Percentiles rank a stretch among this genome's conserved stretches.
Evolutionary conservation across 2,113 vertebrate genomes (phyloP).

Genomic region (Falcunculus frontatus): DNA sequence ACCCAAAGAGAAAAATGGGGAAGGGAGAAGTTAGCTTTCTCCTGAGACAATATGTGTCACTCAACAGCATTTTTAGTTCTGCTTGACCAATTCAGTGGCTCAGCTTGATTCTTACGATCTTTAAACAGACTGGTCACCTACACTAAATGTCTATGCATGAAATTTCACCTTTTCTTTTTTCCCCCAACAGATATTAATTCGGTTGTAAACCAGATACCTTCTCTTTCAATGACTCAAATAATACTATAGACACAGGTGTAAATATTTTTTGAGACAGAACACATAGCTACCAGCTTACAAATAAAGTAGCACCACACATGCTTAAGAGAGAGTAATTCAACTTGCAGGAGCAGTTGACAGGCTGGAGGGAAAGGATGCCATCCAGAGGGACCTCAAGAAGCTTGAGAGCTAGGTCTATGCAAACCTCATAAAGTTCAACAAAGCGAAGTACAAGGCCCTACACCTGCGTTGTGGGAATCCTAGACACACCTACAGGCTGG

Average conservation of each 20-base stretch:
- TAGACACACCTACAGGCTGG: not conserved
- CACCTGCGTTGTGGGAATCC: not conserved
- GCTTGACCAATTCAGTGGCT: not conserved
- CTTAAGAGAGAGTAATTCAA: not conserved
- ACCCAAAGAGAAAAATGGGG: not conserved
- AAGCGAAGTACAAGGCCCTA: not conserved
- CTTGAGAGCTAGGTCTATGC: not conserved
- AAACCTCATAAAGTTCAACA: not conserved
- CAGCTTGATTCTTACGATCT: not conserved
- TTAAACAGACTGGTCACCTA: not conserved
- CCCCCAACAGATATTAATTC: not conserved
- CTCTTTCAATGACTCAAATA: not conserved
- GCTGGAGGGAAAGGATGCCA: not conserved
- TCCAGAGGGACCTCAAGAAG: not conserved
- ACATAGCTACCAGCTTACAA: not conserved
- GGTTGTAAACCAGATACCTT: not conserved
- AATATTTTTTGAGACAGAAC: not conserved
- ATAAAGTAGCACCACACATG: not conserved
- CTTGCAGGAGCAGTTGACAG: accelerated
- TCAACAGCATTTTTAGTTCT: not conserved
- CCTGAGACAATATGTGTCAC: not conserved
- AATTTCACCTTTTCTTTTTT: not conserved
- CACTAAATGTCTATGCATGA: not conserved
- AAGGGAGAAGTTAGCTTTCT: not conserved
- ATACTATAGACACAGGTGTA: not conserved